Base-by-base conservation (phyloP, 2,113 vertebrate genomes). In the Rhipidura dahli region DNA sequence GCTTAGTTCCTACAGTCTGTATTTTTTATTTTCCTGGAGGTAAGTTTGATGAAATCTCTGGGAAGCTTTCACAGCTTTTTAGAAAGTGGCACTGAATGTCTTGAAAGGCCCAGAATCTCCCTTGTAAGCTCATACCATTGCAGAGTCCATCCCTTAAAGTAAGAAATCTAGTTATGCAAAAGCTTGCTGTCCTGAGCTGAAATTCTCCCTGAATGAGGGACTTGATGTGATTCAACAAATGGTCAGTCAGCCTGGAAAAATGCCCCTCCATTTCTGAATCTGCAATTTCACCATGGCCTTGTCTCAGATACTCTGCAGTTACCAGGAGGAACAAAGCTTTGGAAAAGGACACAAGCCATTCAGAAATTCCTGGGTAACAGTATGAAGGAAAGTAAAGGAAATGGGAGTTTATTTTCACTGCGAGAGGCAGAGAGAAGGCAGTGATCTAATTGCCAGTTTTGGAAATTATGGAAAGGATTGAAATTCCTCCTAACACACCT, bases 401-500 rank as follows among this genome's bases (percentile, higher is more conserved):
- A 92, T n/a, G n/a, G 26, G 47, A 80, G 87, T 81, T 95, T 90
- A 87, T 97, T 97, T 95, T 95, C 86, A 24, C 40, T 88, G 63
- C 66, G 72, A 94, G 70, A 75, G 76, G 56, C 33, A 33, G 72
- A 24, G 65, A n/a, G 84, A 59, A 89, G 82, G 65, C 39, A 79
- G 45, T 57, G 91, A 83, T 79, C 45, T 96, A 93, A 96, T 93
- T 86, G 73, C 64, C 45, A 82, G 30, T 73, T 95, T 77, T 70
- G 77, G 57, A 97, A 97, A 87, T 66, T 79, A 70, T 30, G 45
- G 86, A 94, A 94, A 64, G 35, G 69, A 22, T 90, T 87, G 80
- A 95, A 92, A 97, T 89, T 69, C 79, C 78, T 90, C 63, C 77
- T 37, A 53, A 75, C 16, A 80, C 96, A 95, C 47, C 0, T 0